Conservation (phyloP, 2,797 vertebrate genomes). For the Synanceia verrucosa region DNA sequence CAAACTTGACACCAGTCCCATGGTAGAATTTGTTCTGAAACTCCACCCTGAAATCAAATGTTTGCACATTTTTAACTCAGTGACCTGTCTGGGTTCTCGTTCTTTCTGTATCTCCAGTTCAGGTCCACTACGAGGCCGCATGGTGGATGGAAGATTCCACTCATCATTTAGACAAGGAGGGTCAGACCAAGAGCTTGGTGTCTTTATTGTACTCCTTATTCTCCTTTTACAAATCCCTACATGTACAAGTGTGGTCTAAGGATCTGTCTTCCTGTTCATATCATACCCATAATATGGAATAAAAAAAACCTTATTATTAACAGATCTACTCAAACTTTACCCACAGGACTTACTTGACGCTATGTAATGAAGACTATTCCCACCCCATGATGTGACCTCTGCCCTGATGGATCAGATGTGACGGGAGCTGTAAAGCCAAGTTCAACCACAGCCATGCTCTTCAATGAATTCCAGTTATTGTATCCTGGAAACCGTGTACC, state of each 20-base stretch:
- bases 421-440: neutral
- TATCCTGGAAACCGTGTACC: neutral
- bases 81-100: neutral
- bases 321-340: neutral
- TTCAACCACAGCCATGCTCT: neutral
- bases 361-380: neutral
- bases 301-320: neutral
- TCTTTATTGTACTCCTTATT: neutral
- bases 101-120: neutral
- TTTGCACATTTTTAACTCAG: neutral
- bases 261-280: neutral
- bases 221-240: neutral
- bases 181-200: neutral
- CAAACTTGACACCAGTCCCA: slow-evolving; percentile 93
- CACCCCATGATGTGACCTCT: neutral
- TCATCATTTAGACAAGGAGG: neutral
- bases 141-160: neutral
- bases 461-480: neutral
- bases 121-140: neutral
- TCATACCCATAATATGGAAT: neutral
- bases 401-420: neutral
- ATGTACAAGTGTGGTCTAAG: neutral
- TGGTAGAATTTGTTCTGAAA: slow-evolving; percentile 99
- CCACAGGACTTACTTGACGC: neutral
- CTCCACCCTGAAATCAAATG: slow-evolving; percentile 89